phyloP scores from a whole-genome alignment of 2,888 invertebrate genomes.

The Drosophila melanosoma region DNA sequence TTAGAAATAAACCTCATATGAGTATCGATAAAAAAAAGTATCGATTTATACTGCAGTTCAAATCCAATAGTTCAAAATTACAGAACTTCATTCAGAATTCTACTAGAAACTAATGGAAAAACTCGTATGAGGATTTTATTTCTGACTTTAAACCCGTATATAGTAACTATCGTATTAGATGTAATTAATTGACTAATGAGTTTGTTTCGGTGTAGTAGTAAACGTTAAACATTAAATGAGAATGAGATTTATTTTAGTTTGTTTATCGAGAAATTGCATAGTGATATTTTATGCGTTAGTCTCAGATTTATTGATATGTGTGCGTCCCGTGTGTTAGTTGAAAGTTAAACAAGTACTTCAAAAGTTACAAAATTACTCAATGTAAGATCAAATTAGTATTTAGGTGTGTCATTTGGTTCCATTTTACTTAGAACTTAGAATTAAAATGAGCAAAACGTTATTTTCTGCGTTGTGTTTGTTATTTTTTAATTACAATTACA shows the following conservation, averaged over 20 bases:
- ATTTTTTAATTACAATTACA: constrained; percentile 20
- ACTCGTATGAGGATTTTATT: background rate
- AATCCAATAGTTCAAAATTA: background rate
- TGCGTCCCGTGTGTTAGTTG: constrained; percentile 55
- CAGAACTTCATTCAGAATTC: background rate
- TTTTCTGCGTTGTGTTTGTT: constrained; percentile 14
- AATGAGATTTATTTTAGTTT: constrained; percentile 6
- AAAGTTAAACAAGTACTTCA: constrained; percentile 64
- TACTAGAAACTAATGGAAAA: background rate
- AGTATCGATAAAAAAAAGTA: background rate
- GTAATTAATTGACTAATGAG: constrained; percentile 48
- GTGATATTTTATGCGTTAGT: constrained; percentile 60
- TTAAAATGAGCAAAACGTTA: constrained; percentile 15
- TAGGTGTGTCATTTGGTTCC: constrained; percentile 29
- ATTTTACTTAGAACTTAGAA: constrained; percentile 25
- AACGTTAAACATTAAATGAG: constrained; percentile 38
- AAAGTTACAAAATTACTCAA: constrained; percentile 44
- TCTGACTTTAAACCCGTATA: constrained; percentile 30
- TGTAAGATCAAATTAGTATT: constrained; percentile 26
- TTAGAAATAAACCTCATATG: constrained; percentile 4
- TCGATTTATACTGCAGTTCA: background rate
- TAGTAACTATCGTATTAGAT: constrained; percentile 31
- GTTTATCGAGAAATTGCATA: constrained; percentile 38
- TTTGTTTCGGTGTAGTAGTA: constrained; percentile 54
- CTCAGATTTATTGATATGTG: constrained; percentile 51